Evolutionary conservation across 2,888 invertebrate species (phyloP).

Genomic region (Bembecia ichneumoniformis): DNA sequence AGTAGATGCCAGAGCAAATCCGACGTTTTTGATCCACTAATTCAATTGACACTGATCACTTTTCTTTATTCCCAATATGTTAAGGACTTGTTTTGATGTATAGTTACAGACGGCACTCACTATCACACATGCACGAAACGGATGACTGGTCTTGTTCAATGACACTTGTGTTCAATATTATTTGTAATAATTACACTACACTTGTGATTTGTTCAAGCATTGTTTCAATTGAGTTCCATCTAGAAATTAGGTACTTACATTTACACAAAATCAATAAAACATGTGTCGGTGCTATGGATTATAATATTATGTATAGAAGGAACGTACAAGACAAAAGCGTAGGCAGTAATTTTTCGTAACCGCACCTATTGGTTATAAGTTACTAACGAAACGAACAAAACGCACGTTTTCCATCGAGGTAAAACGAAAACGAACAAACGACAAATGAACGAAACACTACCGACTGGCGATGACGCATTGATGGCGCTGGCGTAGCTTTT

Average conservation of each 20-base stretch:
- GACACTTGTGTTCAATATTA: constrained; percentile 38
- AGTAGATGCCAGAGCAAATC: constrained; percentile 42
- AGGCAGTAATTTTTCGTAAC: constrained; percentile 32
- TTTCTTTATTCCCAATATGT: constrained; percentile 9
- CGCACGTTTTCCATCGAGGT: constrained; percentile 28
- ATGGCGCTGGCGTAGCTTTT: neutral
- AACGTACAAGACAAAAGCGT: constrained; percentile 37
- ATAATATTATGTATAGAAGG: constrained; percentile 13
- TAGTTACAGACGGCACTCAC: constrained; percentile 28
- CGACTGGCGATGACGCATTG: constrained; percentile 8
- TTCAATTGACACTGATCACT: constrained; percentile 16
- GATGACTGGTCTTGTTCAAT: constrained; percentile 49
- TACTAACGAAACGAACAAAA: constrained; percentile 21
- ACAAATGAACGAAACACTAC: too few relatives aligned
- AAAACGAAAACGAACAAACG: too few relatives aligned
- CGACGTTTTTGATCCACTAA: constrained; percentile 15
- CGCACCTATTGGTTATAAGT: neutral
- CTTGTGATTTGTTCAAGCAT: constrained; percentile 24
- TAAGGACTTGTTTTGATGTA: constrained; percentile 14
- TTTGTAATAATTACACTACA: constrained; percentile 27
- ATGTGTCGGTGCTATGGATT: constrained; percentile 19
- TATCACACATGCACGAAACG: constrained; percentile 48
- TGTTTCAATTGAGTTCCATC: constrained; percentile 23
- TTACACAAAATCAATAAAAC: constrained; percentile 41
- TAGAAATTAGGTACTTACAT: constrained; percentile 32